Percentiles rank a stretch among this genome's conserved stretches.
Conservation (phyloP, 2,888 invertebrate species). For the Zaprionus bogoriensis region DNA sequence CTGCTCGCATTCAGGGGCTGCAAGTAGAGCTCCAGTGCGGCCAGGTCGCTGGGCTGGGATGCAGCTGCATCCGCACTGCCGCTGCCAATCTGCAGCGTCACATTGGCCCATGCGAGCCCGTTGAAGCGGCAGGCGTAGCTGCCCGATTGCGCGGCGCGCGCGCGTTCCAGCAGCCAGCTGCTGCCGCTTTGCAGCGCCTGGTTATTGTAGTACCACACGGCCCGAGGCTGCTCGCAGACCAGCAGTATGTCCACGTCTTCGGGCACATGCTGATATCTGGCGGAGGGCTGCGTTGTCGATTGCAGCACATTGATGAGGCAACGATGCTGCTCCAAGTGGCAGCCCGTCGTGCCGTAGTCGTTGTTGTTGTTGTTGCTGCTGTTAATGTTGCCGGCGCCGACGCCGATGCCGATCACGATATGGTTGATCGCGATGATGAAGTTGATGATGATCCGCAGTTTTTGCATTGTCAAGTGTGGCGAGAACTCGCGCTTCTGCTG, state of each 20-base stretch:
- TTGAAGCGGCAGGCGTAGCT: conserved; percentile 71
- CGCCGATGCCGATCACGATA: neutral
- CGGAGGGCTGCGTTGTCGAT: neutral
- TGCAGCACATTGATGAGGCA: conserved; percentile 53
- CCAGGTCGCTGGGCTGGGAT: conserved; percentile 5
- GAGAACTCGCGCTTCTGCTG: conserved; percentile 9
- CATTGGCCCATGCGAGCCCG: conserved; percentile 71
- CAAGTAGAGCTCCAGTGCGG: conserved; percentile 19
- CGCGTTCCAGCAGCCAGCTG: conserved; percentile 42
- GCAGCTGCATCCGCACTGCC: neutral
- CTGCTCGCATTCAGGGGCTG: conserved; percentile 23
- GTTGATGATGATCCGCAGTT: conserved; percentile 59
- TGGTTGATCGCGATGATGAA: conserved; percentile 33
- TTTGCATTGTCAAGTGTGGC: conserved; percentile 63
- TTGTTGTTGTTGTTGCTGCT: neutral
- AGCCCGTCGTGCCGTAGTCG: conserved; percentile 18
- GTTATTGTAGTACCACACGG: conserved; percentile 66
- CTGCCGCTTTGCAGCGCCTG: conserved; percentile 28
- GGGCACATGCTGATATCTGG: conserved; percentile 40
- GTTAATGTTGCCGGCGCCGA: neutral
- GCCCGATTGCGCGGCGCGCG: conserved; percentile 63
- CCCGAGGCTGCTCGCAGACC: conserved; percentile 33
- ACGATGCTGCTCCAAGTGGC: conserved; percentile 50
- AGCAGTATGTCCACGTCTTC: conserved; percentile 58
- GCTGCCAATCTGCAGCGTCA: conserved; percentile 69